These are phyloP conservation scores for Eptesicus fuscus DNA, from an alignment of 2,113 vertebrate genomes.

Conservation along the genomic window DNA sequence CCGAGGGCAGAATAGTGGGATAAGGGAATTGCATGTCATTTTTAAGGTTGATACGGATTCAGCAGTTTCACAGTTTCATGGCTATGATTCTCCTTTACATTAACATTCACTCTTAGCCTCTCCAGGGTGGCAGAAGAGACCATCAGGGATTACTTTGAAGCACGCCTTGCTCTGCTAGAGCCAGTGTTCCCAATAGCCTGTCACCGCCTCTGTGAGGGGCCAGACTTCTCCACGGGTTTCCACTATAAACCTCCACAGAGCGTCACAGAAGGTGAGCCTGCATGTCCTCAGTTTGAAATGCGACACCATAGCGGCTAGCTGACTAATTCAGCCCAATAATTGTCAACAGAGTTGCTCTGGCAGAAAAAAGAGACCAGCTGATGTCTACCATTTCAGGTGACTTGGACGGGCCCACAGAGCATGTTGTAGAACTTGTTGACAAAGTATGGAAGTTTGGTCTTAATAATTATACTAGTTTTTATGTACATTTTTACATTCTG, in stretches of 20 bases:
- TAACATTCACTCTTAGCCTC: slow-evolving; percentile 80
- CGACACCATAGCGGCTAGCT: not conserved
- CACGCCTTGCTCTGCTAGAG: slow-evolving; percentile 90
- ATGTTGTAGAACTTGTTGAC: not conserved
- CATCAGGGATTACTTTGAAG: slow-evolving; percentile 93
- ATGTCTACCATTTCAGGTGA: not conserved
- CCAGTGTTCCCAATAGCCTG: slow-evolving; percentile 93
- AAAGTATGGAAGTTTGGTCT: not conserved
- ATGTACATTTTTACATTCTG: not conserved
- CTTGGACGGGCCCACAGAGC: not conserved
- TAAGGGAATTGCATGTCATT: not conserved
- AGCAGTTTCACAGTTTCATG: not conserved
- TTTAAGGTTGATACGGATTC: not conserved
- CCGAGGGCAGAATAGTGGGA: no score
- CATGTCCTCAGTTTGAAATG: not conserved
- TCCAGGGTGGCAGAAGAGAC: slow-evolving; percentile 93
- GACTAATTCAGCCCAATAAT: not conserved
- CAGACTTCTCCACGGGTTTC: slow-evolving; percentile 94
- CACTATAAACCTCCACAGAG: slow-evolving; percentile 88
- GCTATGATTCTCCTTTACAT: not conserved
- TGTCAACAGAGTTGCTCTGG: not conserved
- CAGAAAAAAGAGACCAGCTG: not conserved
- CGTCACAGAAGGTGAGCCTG: slow-evolving; percentile 86
- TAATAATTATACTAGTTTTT: not conserved
- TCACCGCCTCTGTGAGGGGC: slow-evolving; percentile 95